Evolutionary conservation across 1,140 invertebrate genomes (phyloP).

Genomic region (Panagrolaimus sp.): DNA sequence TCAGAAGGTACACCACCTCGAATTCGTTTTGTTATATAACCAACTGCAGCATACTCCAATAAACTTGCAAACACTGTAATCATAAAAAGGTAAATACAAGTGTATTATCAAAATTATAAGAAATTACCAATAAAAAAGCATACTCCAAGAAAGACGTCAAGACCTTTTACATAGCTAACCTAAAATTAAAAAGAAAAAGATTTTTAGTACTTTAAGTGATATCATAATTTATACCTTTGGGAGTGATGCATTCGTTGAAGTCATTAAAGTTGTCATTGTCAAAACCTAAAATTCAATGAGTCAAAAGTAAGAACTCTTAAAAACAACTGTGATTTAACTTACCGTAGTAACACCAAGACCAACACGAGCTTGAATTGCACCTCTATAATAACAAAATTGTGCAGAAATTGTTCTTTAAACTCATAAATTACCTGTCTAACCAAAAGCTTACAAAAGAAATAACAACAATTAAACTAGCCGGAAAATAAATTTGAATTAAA

Average conservation of each 20-base stretch:
- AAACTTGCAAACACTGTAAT: conserved; percentile 54
- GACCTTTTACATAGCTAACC: conserved; percentile 65
- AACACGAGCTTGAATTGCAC: conserved; percentile 12
- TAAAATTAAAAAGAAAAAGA: conserved; percentile 59
- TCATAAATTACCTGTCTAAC: conserved; percentile 83
- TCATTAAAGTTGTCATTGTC: conserved; percentile 60
- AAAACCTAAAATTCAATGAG: conserved; percentile 38
- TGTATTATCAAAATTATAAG: background rate
- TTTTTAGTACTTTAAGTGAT: too few relatives aligned
- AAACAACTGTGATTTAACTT: background rate
- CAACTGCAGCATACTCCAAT: conserved; percentile 55
- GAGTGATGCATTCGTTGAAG: conserved; percentile 56
- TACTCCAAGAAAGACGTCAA: conserved; percentile 59
- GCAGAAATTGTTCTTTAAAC: background rate
- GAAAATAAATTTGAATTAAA: conserved; percentile 98
- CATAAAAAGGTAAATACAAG: conserved; percentile 14
- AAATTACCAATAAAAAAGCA: conserved; percentile 59
- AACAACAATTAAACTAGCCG: conserved; percentile 78
- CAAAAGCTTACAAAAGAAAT: conserved; percentile 71
- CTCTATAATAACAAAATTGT: background rate
- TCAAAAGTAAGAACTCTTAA: background rate
- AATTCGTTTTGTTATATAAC: conserved; percentile 56
- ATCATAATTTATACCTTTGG: conserved; percentile 45
- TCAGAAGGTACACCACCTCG: conserved; percentile 23
- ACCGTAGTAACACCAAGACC: conserved; percentile 1